Evolutionary conservation across 2,113 vertebrate genomes (phyloP), one percentile per base, ranked within the genome.

Genomic region (Sylvietta virens): DNA sequence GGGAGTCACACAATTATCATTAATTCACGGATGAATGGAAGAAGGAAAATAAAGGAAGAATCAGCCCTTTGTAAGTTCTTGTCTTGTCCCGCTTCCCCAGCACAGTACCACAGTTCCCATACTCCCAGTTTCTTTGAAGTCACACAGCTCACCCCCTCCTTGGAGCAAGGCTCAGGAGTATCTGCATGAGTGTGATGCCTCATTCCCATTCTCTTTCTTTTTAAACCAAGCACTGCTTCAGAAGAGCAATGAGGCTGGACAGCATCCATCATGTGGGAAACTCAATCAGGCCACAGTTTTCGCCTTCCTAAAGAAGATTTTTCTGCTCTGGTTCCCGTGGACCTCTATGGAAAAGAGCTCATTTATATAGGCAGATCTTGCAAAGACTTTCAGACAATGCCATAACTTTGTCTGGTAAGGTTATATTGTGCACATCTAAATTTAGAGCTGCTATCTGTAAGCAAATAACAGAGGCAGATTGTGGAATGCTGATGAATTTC

Each of bases 401-500:
- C 90, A 35, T 81, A 74, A 37, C 86, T 97, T 96, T 88, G 73
- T 69, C 95, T 88, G 20, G 66, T 88, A 96, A 92, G 92, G 80
- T 64, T 57, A 92, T 73, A 95, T 83, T 82, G 81, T 88, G 57
- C 48, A 95, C 82, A 82, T 90, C 58, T 91, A 88, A 81, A 96
- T 97, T 96, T 96, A 86, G 82, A 96, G 78, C 40, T 66, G 39
- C 87, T 90, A 77, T 91, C 84, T 94, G 94, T 92, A 97, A 97
- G 94, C 81, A 97, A 95, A 95, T 95, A 33, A 45, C 84, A 87
- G 74, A 88, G 70, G 23, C 57, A 88, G 50, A 74, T 67, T 69
- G 94, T 71, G 58, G 96, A 97, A 97, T 81, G 48, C n/a, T 91
- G 64, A 96, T 96, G 95, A 96, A 92, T 97, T 98, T 95, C 92